These are phyloP conservation scores for Enteromius thamalakanensis DNA, from an alignment of 2,797 vertebrate species.

Conservation along the genomic window DNA sequence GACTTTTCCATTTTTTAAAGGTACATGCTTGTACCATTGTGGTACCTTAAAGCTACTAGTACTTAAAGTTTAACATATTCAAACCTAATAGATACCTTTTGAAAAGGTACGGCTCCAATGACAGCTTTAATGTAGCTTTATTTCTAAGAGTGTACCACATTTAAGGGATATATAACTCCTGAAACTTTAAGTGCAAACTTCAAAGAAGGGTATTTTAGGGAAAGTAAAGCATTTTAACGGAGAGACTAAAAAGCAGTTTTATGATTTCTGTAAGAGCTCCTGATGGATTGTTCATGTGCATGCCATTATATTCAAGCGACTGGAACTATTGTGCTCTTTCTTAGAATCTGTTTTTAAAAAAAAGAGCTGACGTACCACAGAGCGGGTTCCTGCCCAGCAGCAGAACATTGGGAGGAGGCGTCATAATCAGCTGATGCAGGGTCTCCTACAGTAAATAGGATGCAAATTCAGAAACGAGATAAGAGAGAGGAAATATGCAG, in stretches of 20 bases:
- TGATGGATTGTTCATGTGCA: neutral
- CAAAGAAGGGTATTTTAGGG: too few relatives aligned
- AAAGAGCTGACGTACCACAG: slow-evolving; percentile 81
- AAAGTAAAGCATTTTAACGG: neutral
- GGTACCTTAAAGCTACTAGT: too few relatives aligned
- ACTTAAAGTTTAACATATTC: too few relatives aligned
- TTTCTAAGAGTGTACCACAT: too few relatives aligned
- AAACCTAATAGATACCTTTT: too few relatives aligned
- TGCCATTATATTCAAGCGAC: neutral
- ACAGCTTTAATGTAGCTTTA: too few relatives aligned
- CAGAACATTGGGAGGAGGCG: slow-evolving; percentile 90
- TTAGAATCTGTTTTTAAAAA: neutral
- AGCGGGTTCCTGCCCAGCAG: slow-evolving; percentile 89
- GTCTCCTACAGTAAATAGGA: slow-evolving; percentile 77
- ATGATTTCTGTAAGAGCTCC: neutral
- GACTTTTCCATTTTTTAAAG: too few relatives aligned
- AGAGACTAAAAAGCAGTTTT: neutral
- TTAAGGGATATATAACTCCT: neutral
- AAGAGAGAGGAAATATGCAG: slow-evolving; percentile 28
- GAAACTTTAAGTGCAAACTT: neutral
- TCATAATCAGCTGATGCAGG: slow-evolving; percentile 92
- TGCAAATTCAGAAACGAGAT: slow-evolving; percentile 22
- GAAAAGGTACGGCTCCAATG: too few relatives aligned
- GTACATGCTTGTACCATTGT: too few relatives aligned
- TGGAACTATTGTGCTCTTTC: slow-evolving; percentile 15